Conservation (phyloP, 2,113 vertebrate species). For the Urocitellus parryii region DNA sequence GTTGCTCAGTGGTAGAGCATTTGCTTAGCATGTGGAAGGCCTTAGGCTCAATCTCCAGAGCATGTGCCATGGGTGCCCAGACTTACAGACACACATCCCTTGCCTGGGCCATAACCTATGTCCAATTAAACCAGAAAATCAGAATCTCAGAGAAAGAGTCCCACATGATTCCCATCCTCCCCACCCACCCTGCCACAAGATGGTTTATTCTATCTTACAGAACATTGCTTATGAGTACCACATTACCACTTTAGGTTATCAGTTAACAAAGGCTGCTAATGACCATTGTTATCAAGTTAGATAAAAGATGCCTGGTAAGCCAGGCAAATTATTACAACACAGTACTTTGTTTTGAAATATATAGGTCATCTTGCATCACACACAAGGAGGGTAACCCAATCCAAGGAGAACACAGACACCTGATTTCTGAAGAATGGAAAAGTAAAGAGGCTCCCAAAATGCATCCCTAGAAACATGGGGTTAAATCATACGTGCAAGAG, state of each 20-base stretch:
- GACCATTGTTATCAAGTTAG: slow-evolving; percentile 76
- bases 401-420: not conserved
- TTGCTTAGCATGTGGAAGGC: no score
- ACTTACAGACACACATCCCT: no score
- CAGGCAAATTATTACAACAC: slow-evolving; percentile 68
- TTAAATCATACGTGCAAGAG: not conserved
- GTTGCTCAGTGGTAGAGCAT: no score
- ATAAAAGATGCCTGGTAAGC: slow-evolving; percentile 78
- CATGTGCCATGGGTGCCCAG: no score
- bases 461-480: not conserved
- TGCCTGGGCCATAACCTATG: not conserved
- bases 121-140: not conserved
- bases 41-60: no score
- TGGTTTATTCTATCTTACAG: slow-evolving; percentile 82
- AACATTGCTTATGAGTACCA: slow-evolving; percentile 82
- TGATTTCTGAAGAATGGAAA: not conserved
- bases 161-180: no score
- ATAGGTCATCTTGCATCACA: slow-evolving; percentile 64
- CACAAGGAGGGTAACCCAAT: not conserved
- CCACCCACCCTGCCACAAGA: slow-evolving; percentile 79
- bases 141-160: not conserved
- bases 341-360: slow-evolving; percentile 69
- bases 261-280: slow-evolving; percentile 82
- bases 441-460: not conserved
- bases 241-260: slow-evolving; percentile 81